Evolutionary conservation across 2,113 vertebrate genomes (phyloP).

Genomic region (Dicentrarchus labrax): DNA sequence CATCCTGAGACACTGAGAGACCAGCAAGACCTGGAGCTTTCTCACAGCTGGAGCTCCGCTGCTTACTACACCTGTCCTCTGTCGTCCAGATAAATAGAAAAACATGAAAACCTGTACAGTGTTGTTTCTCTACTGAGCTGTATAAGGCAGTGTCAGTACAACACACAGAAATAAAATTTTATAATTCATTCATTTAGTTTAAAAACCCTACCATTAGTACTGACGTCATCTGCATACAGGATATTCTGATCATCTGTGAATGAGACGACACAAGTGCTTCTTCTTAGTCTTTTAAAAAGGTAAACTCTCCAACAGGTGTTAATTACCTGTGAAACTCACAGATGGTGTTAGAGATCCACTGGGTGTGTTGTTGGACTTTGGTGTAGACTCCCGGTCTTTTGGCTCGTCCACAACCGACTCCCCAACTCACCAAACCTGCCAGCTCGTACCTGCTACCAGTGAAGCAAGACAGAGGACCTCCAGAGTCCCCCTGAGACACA

Average conservation of each 20-base stretch:
- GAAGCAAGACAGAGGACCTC: slow-evolving; percentile 86
- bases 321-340: slow-evolving; percentile 42
- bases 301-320: not conserved
- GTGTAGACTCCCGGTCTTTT: slow-evolving; percentile 88
- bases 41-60: slow-evolving; percentile 36
- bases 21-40: slow-evolving; percentile 3
- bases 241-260: slow-evolving; percentile 40
- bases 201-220: slow-evolving; percentile 20
- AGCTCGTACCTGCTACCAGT: slow-evolving; percentile 72
- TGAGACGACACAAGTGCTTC: not conserved
- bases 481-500: slow-evolving; percentile 88
- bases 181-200: too few species aligned
- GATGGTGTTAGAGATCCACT: slow-evolving; percentile 81
- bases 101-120: not conserved
- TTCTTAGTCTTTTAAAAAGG: not conserved
- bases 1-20: not conserved
- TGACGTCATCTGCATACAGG: not conserved
- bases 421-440: slow-evolving; percentile 89
- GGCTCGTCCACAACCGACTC: slow-evolving; percentile 86
- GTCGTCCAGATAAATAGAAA: not conserved
- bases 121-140: not conserved
- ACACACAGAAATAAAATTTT: not conserved
- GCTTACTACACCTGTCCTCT: slow-evolving; percentile 71
- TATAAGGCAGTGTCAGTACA: not conserved
- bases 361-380: slow-evolving; percentile 70